Percentiles rank a stretch among this genome's conserved stretches.
Conservation (phyloP, 2,888 invertebrate genomes). For the Slavum lentiscoides region DNA sequence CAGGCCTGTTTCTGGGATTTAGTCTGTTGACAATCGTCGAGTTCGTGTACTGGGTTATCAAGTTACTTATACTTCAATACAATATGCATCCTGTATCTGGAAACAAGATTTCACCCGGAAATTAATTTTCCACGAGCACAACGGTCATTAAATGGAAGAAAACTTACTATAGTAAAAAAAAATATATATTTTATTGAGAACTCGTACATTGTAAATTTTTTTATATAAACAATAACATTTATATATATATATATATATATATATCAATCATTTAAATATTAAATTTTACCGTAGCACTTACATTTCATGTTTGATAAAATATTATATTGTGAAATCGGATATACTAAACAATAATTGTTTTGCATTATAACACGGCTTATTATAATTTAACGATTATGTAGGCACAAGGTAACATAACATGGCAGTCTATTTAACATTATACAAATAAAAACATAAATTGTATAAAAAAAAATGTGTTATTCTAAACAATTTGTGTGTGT, state of each 20-base stretch:
- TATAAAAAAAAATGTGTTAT: slow-evolving; percentile 30
- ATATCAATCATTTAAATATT: not conserved
- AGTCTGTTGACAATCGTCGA: slow-evolving; percentile 57
- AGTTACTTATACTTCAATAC: slow-evolving; percentile 54
- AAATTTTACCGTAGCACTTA: slow-evolving; percentile 3
- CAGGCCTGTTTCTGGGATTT: slow-evolving; percentile 57
- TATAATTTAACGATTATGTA: slow-evolving; percentile 6
- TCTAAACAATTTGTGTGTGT: not conserved
- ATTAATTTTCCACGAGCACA: not conserved
- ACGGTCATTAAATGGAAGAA: not conserved
- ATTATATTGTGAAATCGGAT: slow-evolving; percentile 18
- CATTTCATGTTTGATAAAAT: not conserved
- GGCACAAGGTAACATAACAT: not conserved
- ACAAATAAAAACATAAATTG: not conserved
- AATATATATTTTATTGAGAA: slow-evolving; percentile 16
- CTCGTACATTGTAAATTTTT: not conserved
- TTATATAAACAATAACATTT: not conserved
- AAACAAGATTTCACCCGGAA: slow-evolving; percentile 18
- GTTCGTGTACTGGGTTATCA: slow-evolving; percentile 56
- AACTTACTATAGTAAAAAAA: slow-evolving; percentile 14
- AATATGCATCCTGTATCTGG: not conserved
- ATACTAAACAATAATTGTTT: not conserved
- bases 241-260: slow-evolving; percentile 3
- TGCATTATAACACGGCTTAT: slow-evolving; percentile 3
- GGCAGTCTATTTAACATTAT: slow-evolving; percentile 18